These are phyloP conservation scores for Rhodeus uyekii DNA, from an alignment of 2,797 vertebrate species.

Conservation along the genomic window DNA sequence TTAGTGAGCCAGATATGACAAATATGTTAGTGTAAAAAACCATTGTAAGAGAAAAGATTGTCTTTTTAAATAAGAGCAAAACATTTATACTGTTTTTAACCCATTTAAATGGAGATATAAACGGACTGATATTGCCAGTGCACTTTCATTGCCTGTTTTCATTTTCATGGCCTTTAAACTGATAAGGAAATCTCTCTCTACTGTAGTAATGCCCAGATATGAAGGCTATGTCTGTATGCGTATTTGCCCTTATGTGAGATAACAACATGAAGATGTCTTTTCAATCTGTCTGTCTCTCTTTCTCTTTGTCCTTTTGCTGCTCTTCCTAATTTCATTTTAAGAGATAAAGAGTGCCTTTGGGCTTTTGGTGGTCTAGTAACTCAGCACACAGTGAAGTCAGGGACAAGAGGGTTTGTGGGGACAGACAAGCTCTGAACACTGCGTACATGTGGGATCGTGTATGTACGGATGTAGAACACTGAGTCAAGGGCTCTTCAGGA, in stretches of 20 bases:
- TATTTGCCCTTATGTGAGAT: conserved; percentile 5
- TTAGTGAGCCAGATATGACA: neutral
- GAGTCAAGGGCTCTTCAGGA: conserved; percentile 17
- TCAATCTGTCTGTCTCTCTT: neutral
- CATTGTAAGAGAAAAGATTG: neutral
- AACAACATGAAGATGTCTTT: conserved; percentile 21
- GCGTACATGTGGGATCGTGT: neutral
- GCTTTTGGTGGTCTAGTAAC: neutral
- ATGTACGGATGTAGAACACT: neutral
- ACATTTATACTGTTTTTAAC: no score
- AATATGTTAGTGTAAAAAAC: neutral
- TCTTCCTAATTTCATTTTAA: conserved; percentile 16
- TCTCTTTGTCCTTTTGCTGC: conserved; percentile 33
- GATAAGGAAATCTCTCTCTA: neutral
- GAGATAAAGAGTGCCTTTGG: neutral
- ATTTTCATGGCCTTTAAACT: neutral
- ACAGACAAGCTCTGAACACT: conserved; percentile 26
- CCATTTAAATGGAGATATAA: neutral
- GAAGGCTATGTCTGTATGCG: neutral
- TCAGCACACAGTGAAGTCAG: neutral
- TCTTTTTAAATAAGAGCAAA: neutral
- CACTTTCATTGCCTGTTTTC: neutral
- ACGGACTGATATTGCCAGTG: neutral
- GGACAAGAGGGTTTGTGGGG: neutral
- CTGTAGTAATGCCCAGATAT: neutral